These are phyloP conservation scores for Hirundo rustica DNA, from an alignment of 2,797 vertebrate species.

Conservation along the genomic window DNA sequence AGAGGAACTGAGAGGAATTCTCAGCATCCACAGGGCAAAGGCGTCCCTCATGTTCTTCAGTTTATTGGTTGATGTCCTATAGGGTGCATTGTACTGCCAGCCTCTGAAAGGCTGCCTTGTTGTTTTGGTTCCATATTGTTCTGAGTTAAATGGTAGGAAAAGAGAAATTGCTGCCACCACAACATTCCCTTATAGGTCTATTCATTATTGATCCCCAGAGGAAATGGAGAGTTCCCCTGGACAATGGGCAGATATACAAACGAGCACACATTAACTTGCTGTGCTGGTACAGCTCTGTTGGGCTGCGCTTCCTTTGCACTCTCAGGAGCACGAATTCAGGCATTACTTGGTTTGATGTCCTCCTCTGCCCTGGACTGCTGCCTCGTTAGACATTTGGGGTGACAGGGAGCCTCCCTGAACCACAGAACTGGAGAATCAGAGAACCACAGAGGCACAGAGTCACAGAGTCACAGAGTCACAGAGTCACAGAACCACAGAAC, in stretches of 20 bases:
- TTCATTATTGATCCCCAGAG: constrained; percentile 43
- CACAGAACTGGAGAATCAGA: accelerated
- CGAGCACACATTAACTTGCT: constrained; percentile 29
- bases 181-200: constrained; percentile 41
- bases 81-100: neutral
- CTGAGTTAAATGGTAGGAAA: constrained; percentile 68
- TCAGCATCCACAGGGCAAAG: neutral
- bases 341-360: constrained; percentile 12
- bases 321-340: neutral
- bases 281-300: neutral
- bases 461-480: neutral
- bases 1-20: neutral
- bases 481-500: neutral
- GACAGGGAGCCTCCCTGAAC: neutral
- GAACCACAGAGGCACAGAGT: neutral
- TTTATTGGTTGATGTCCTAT: neutral
- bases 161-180: constrained; percentile 45
- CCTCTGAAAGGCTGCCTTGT: constrained; percentile 21
- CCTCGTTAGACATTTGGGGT: neutral
- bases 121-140: constrained; percentile 64
- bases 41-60: neutral
- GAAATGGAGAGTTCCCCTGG: constrained; percentile 10
- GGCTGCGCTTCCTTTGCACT: constrained; percentile 17
- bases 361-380: neutral
- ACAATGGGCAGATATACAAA: constrained; percentile 39